Percentiles rank a stretch among this genome's conserved stretches.
Evolutionary conservation across 2,888 invertebrate genomes (phyloP).

Genomic region (Oscheius sp.): DNA sequence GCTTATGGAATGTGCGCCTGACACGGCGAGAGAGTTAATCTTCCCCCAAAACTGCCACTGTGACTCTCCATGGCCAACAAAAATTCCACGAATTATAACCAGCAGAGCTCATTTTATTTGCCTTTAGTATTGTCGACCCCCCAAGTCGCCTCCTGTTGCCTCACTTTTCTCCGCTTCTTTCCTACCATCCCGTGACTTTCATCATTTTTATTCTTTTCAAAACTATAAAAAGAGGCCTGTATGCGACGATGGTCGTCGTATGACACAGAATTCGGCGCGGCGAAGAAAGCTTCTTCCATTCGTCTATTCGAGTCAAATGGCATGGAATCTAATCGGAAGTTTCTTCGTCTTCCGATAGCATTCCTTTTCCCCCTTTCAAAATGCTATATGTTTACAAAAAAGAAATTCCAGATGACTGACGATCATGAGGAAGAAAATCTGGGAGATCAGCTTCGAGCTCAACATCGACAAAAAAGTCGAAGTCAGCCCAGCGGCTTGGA

Average conservation of each 20-base stretch:
- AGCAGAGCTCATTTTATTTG: neutral
- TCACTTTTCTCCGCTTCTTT: neutral
- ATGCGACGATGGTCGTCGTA: too few species aligned
- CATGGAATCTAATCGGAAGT: too few species aligned
- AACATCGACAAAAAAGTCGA: slow-evolving; percentile 46
- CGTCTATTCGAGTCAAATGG: too few species aligned
- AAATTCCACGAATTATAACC: neutral
- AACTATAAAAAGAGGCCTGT: too few species aligned
- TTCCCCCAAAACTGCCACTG: neutral
- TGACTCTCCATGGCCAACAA: neutral
- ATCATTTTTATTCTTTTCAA: too few species aligned
- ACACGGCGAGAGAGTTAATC: slow-evolving; percentile 12
- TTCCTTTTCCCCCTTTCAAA: too few species aligned
- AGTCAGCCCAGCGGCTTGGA: slow-evolving; percentile 65
- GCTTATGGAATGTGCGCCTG: slow-evolving; percentile 21
- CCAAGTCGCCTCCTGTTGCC: neutral
- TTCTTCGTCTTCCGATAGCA: too few species aligned
- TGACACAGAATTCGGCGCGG: too few species aligned
- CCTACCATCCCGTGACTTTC: too few species aligned
- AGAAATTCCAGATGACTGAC: slow-evolving; percentile 10
- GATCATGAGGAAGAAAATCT: slow-evolving; percentile 23
- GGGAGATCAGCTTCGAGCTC: slow-evolving; percentile 45
- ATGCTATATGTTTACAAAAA: too few species aligned
- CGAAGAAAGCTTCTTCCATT: too few species aligned
- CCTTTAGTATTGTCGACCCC: slow-evolving; percentile 4